phyloP scores from a whole-genome alignment of 2,113 vertebrate species.

The Pseudolaguvia tuberculata region DNA sequence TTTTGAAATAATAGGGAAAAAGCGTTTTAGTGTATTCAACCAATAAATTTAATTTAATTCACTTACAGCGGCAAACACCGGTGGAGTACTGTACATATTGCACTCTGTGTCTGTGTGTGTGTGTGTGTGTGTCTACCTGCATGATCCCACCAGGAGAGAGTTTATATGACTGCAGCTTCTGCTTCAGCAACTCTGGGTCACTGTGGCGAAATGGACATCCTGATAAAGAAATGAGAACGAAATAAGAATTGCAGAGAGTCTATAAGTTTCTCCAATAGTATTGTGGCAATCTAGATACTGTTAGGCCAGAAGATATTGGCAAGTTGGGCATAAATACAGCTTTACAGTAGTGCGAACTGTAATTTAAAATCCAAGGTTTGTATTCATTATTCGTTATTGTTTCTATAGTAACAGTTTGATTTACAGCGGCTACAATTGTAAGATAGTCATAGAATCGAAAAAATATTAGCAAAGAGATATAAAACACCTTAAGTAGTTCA shows the following conservation, averaged over 20 bases:
- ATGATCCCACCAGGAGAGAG: slow-evolving; percentile 75
- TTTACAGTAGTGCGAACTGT: background rate
- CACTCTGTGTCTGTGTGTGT: background rate
- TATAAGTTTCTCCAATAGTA: background rate
- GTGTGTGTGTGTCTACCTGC: slow-evolving; percentile 70
- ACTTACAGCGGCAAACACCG: background rate
- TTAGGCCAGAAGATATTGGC: background rate
- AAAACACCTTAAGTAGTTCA: no score
- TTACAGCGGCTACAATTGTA: background rate
- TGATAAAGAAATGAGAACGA: slow-evolving; percentile 49
- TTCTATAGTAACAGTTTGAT: background rate
- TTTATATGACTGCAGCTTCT: slow-evolving; percentile 90
- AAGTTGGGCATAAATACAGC: background rate
- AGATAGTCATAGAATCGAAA: background rate
- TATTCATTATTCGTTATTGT: background rate
- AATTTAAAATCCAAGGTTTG: background rate
- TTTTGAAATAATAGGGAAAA: no score
- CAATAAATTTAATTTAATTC: background rate
- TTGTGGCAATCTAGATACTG: background rate
- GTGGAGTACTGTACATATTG: background rate
- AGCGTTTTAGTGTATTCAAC: background rate
- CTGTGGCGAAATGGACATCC: slow-evolving; percentile 96
- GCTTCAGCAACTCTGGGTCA: slow-evolving; percentile 88
- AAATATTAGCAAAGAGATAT: background rate
- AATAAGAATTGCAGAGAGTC: background rate